These are phyloP conservation scores for Adelognathus sp. DNA, from an alignment of 2,888 invertebrate genomes.

Conservation along the genomic window DNA sequence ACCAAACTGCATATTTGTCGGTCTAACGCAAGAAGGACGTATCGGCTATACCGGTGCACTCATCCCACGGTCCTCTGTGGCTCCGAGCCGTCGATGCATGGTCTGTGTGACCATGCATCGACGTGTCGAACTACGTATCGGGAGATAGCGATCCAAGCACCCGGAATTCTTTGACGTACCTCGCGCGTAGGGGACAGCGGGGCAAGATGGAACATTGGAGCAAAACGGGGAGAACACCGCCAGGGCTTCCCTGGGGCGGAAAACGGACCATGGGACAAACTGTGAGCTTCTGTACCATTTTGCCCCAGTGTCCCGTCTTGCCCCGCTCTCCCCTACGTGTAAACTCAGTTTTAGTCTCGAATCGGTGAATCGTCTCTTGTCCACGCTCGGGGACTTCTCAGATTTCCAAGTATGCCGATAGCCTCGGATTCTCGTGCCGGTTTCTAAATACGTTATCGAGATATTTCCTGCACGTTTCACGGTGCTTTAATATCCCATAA, in stretches of 20 bases:
- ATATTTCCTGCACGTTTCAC: conserved; percentile 47
- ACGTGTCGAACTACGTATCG: conserved; percentile 29
- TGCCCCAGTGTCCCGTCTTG: too few species aligned
- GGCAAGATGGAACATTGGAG: too few species aligned
- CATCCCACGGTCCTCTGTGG: background rate
- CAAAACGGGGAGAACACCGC: too few species aligned
- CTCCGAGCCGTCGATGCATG: background rate
- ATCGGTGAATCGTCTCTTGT: conserved; percentile 29
- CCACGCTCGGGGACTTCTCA: conserved; percentile 28
- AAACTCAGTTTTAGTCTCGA: conserved; percentile 45
- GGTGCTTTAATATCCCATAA: conserved; percentile 40
- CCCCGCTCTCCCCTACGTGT: conserved; percentile 3
- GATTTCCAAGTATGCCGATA: conserved; percentile 50
- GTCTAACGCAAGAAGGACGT: background rate
- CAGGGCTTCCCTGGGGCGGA: too few species aligned
- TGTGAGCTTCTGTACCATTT: too few species aligned
- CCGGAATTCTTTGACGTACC: conserved; percentile 52
- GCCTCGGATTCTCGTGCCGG: conserved; percentile 13
- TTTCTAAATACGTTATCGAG: conserved; percentile 38
- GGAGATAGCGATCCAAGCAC: conserved; percentile 41
- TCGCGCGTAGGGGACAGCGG: too few species aligned
- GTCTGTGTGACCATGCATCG: too few species aligned
- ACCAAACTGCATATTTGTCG: background rate
- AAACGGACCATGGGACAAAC: too few species aligned
- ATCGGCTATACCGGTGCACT: too few species aligned